Base-by-base conservation (phyloP, 2,113 vertebrate genomes). In the Terrapene triunguis region DNA sequence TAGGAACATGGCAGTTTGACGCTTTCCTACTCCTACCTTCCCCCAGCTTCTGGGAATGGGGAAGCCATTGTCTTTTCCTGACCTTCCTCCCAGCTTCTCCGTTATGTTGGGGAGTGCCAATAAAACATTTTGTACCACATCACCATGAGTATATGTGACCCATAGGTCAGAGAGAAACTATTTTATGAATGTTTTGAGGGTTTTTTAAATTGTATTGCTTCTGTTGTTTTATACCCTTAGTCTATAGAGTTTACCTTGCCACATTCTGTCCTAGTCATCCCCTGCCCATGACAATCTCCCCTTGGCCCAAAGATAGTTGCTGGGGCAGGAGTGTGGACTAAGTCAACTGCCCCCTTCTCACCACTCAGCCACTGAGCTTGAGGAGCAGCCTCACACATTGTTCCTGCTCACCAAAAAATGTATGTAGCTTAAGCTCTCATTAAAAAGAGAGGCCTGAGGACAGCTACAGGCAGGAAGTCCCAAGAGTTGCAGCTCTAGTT, bases 271-370 rank as follows among this genome's bases (percentile, higher is more conserved):
- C 29, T 48, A 85, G 1, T 80, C 47, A 54, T 57, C 47, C 42
- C 22, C 21, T 76, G 5, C 24, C 38, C 65, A 79, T 50, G 91
- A 51, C 3, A 82, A 7, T 57, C 19, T 88, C 16, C 10, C 50
- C 3, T 1, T 1, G 10, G 32, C 19, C 83, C 90, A 82, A 32
- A 14, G 54, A 54, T 4, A 4, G 12, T 25, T 1, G 0, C 55
- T 80, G 38, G 4, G 82, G 9, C 9, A 38, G 47, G 8, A 3
- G 14, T 84, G 76, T 90, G 80, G 51, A 25, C 51, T 69, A 69
- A 69, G 2, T 69, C 62, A 69, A 69, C 8, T 69, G 32, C 14
- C 7, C 7, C 32, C 62, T n/a, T 8, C 62, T 69, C 62, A n/a
- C 62, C 14, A n/a, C 7, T 16, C 32, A 81, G 6, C 79, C 24